phyloP scores from a whole-genome alignment of 2,797 vertebrate genomes.

The Malurus splendens region DNA sequence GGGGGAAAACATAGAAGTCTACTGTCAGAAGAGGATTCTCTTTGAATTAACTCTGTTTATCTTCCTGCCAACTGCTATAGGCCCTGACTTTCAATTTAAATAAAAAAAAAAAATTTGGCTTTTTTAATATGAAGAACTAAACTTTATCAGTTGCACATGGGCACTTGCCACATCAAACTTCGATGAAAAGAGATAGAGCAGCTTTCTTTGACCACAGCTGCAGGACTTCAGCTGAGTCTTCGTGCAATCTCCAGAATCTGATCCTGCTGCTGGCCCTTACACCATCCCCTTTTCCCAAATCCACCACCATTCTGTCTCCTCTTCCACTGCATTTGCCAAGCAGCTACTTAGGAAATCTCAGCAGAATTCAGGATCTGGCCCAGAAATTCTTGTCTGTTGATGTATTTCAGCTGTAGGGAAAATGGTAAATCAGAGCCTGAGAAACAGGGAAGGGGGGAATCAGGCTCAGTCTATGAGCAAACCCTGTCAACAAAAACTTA shows the following conservation, averaged over 20 bases:
- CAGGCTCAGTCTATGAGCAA: neutral
- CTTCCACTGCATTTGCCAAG: neutral
- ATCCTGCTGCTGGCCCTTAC: neutral
- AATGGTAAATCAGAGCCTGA: neutral
- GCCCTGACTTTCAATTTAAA: neutral
- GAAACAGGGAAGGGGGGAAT: neutral
- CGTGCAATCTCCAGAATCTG: neutral
- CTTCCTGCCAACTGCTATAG: neutral
- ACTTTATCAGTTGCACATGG: neutral
- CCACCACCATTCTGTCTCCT: neutral
- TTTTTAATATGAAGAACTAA: neutral
- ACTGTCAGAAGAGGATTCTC: neutral
- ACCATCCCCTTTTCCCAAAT: neutral
- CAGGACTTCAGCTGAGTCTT: neutral
- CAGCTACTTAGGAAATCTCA: neutral
- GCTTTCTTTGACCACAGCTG: neutral
- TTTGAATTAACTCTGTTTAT: neutral
- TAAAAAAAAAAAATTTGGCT: neutral
- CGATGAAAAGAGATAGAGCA: neutral
- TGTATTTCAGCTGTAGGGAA: slow-evolving; percentile 3
- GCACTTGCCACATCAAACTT: neutral
- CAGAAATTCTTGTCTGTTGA: neutral
- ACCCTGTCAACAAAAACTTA: neutral
- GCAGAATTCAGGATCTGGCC: neutral
- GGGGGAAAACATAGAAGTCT: neutral